Conservation (phyloP, 2,113 vertebrate genomes). For the Anser brachyrhynchus region DNA sequence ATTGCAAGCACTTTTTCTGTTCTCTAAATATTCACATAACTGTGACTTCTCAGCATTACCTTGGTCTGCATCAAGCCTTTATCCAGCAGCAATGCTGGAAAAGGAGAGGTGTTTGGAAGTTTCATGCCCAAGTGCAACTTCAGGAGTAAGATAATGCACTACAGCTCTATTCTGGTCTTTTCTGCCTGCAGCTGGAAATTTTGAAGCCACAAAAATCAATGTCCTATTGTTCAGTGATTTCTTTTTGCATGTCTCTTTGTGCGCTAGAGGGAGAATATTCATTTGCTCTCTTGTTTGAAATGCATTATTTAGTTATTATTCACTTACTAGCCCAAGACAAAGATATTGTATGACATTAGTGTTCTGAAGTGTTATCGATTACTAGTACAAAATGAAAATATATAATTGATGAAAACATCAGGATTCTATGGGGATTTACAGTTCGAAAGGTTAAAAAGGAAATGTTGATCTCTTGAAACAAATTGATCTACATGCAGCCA, state of each 20-base stretch:
- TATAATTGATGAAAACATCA: constrained; percentile 70
- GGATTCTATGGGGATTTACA: constrained; percentile 26
- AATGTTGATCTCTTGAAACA: constrained; percentile 50
- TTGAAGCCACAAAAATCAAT: constrained; percentile 67
- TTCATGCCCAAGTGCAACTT: constrained; percentile 2
- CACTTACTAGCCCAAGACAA: constrained; percentile 47
- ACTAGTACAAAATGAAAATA: constrained; percentile 70
- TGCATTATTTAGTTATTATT: constrained; percentile 66
- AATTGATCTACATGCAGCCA: constrained; percentile 50
- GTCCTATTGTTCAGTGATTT: constrained; percentile 49
- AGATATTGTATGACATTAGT: constrained; percentile 53
- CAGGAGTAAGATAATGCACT: neutral
- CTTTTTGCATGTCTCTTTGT: constrained; percentile 52
- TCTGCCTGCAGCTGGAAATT: constrained; percentile 30
- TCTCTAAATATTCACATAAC: neutral
- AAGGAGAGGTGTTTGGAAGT: constrained; percentile 7
- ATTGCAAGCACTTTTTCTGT: neutral
- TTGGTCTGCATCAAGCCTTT: neutral
- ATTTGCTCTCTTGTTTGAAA: constrained; percentile 61
- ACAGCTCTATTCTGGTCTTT: neutral
- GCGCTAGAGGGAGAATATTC: constrained; percentile 23
- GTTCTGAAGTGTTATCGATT: constrained; percentile 64
- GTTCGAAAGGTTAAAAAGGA: constrained; percentile 54
- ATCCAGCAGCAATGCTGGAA: neutral
- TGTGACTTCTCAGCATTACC: neutral